Conservation (phyloP, 2,888 invertebrate species). For the Pachydiplax longipennis region DNA sequence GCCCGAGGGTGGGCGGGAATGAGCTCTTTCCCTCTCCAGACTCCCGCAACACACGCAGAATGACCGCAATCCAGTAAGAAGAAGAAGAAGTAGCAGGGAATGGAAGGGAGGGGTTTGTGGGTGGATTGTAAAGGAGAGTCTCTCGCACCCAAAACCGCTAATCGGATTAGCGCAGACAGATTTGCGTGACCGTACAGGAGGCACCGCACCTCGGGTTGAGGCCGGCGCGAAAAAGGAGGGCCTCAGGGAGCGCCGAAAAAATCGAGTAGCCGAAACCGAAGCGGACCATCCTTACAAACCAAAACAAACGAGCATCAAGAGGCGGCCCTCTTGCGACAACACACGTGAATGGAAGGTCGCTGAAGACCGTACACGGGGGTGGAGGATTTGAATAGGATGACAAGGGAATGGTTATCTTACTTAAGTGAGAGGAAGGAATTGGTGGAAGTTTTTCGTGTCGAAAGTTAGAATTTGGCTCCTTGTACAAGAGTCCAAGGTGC, state of each 20-base stretch:
- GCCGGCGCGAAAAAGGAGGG: not conserved
- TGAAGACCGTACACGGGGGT: not conserved
- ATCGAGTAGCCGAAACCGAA: not conserved
- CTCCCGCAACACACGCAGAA: not conserved
- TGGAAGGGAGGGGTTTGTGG: not conserved
- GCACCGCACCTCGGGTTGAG: not conserved
- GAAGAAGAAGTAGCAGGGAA: not conserved
- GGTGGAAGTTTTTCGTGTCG: not conserved
- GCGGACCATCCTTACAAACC: slow-evolving; percentile 1
- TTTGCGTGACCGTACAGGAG: slow-evolving; percentile 30
- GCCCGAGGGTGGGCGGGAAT: not conserved
- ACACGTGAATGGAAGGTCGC: not conserved
- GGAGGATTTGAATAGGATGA: not conserved
- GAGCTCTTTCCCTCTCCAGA: not conserved
- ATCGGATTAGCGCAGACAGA: slow-evolving; percentile 41
- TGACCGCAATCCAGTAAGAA: slow-evolving; percentile 27
- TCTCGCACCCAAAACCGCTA: slow-evolving; percentile 25
- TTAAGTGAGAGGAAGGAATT: not conserved
- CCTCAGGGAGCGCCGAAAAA: not conserved
- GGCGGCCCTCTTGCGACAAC: not conserved
- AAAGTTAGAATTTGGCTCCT: too few species aligned
- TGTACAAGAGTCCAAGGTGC: too few species aligned
- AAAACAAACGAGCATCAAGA: slow-evolving; percentile 31
- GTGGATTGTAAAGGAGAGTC: not conserved
- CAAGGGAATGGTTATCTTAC: not conserved